phyloP scores from a whole-genome alignment of 2,797 vertebrate genomes.

The Molossus alvarezi region DNA sequence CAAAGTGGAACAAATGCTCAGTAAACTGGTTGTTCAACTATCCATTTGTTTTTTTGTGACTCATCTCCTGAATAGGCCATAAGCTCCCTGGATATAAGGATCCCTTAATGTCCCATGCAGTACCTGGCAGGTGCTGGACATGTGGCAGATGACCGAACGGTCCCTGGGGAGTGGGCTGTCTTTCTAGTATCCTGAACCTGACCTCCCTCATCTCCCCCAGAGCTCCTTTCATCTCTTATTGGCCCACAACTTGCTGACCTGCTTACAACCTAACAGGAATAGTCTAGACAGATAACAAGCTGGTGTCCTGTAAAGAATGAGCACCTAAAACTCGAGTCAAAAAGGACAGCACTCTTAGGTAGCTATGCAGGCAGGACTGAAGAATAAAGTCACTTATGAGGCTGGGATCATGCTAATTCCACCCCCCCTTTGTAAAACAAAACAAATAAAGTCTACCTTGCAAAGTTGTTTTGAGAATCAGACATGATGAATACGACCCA shows the following conservation, averaged over 20 bases:
- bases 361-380: neutral
- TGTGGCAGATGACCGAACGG: neutral
- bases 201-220: neutral
- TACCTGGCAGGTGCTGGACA: neutral
- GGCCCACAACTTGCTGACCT: neutral
- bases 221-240: neutral
- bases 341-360: neutral
- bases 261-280: neutral
- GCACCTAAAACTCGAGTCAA: neutral
- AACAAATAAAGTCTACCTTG: neutral
- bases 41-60: slow-evolving; percentile 24
- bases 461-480: neutral
- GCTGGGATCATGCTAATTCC: neutral
- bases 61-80: neutral
- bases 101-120: neutral
- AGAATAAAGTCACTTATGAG: neutral
- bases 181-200: neutral
- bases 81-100: neutral
- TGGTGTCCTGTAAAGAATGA: neutral
- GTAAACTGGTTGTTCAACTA: neutral
- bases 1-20: neutral
- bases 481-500: too few relatives aligned
- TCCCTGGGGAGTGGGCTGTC: neutral
- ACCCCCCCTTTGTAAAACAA: neutral
- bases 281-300: neutral